Percentiles rank a stretch among this genome's conserved stretches.
phyloP scores from a whole-genome alignment of 1,140 invertebrate species.

The Akabosia matsudoensis region DNA sequence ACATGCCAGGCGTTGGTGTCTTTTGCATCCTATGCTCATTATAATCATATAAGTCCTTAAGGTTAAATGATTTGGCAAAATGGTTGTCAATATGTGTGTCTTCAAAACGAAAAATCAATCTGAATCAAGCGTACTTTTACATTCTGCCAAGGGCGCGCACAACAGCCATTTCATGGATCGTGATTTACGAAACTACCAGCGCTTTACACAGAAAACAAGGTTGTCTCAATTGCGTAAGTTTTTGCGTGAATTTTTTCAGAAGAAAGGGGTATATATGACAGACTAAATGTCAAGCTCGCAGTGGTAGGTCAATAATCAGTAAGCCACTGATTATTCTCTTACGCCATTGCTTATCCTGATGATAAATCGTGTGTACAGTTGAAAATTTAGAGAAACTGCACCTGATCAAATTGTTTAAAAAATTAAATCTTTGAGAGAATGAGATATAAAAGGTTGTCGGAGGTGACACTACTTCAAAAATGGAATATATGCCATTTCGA shows the following conservation, averaged over 20 bases:
- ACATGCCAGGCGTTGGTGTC: not conserved
- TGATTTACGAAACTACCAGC: not conserved
- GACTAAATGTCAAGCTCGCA: not conserved
- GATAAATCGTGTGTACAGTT: not conserved
- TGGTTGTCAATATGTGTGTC: not conserved
- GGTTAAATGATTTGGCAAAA: not conserved
- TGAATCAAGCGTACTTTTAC: not conserved
- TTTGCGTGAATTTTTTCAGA: not conserved
- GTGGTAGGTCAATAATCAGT: not conserved
- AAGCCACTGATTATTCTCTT: not conserved
- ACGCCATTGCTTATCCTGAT: not conserved
- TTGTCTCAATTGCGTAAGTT: conserved; percentile 3
- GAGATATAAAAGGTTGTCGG: too few species aligned
- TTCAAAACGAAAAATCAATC: not conserved
- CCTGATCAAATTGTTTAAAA: too few species aligned
- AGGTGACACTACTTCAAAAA: too few species aligned
- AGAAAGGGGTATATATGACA: too few species aligned
- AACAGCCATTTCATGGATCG: not conserved
- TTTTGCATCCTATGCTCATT: not conserved
- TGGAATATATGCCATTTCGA: too few species aligned
- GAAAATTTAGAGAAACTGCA: too few species aligned
- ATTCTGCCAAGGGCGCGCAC: not conserved
- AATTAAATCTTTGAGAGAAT: too few species aligned
- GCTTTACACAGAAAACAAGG: not conserved
- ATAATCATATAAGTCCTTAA: not conserved